phyloP scores from a whole-genome alignment of 2,113 vertebrate species.

The Erpornis zantholeuca region DNA sequence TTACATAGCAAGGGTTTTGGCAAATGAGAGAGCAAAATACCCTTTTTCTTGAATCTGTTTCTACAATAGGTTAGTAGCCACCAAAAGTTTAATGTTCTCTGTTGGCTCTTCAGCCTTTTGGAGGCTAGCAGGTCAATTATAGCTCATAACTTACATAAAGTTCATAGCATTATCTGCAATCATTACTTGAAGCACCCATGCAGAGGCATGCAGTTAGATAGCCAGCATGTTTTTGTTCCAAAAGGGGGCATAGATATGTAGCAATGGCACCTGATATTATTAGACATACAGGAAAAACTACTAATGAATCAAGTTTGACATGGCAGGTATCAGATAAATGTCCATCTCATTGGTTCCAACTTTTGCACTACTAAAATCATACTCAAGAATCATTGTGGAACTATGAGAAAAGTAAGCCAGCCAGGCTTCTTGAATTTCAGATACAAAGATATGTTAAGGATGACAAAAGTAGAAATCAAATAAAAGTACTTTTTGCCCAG shows the following conservation, averaged over 20 bases:
- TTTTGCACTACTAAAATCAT: background rate
- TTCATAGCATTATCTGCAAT: background rate
- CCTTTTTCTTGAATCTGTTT: background rate
- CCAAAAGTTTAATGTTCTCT: background rate
- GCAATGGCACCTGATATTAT: background rate
- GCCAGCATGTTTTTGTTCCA: background rate
- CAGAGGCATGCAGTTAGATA: background rate
- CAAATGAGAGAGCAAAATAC: background rate
- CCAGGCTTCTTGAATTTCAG: background rate
- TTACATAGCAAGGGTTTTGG: background rate
- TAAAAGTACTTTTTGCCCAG: background rate
- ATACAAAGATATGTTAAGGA: background rate
- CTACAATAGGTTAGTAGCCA: background rate
- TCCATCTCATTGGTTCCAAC: background rate
- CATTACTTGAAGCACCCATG: background rate
- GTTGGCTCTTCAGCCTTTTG: constrained; percentile 4
- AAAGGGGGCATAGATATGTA: background rate
- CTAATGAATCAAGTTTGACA: background rate
- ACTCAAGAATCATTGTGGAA: background rate
- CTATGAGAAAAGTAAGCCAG: background rate
- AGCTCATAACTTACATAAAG: background rate
- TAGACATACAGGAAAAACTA: background rate
- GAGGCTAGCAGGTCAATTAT: background rate
- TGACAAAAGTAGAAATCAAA: background rate
- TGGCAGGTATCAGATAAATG: background rate